Percentiles rank a stretch among this genome's conserved stretches.
These are phyloP conservation scores for Daphoenositta chrysoptera DNA, from an alignment of 2,113 vertebrate species.

Conservation along the genomic window DNA sequence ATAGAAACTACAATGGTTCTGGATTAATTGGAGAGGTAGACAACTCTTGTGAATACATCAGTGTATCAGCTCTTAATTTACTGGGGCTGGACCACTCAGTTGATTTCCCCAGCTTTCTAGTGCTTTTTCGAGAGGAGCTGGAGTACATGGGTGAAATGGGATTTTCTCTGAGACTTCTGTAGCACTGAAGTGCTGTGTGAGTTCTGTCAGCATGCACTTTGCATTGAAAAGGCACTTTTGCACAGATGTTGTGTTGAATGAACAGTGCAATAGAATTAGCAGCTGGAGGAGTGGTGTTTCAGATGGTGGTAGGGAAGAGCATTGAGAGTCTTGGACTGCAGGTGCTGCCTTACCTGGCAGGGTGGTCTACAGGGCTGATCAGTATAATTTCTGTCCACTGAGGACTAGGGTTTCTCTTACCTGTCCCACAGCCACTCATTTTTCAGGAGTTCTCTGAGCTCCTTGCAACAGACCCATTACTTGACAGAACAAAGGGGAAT, in stretches of 20 bases:
- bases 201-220: neutral
- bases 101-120: neutral
- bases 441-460: neutral
- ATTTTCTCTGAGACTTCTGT: neutral
- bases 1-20: neutral
- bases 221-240: neutral
- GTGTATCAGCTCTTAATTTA: neutral
- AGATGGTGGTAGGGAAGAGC: neutral
- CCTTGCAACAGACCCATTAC: neutral
- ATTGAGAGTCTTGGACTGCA: neutral
- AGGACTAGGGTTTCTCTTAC: neutral
- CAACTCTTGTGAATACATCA: neutral
- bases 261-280: neutral
- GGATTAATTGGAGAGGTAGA: neutral
- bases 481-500: neutral
- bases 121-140: neutral
- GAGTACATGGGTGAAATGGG: neutral
- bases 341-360: neutral
- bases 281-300: neutral
- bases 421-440: neutral
- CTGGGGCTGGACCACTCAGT: neutral
- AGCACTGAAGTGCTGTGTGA: neutral
- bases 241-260: neutral
- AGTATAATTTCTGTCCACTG: neutral
- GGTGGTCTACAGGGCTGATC: neutral